Percentiles rank a stretch among this genome's conserved stretches.
phyloP scores from a whole-genome alignment of 2,113 vertebrate species.

The Phalacrocorax aristotelis region DNA sequence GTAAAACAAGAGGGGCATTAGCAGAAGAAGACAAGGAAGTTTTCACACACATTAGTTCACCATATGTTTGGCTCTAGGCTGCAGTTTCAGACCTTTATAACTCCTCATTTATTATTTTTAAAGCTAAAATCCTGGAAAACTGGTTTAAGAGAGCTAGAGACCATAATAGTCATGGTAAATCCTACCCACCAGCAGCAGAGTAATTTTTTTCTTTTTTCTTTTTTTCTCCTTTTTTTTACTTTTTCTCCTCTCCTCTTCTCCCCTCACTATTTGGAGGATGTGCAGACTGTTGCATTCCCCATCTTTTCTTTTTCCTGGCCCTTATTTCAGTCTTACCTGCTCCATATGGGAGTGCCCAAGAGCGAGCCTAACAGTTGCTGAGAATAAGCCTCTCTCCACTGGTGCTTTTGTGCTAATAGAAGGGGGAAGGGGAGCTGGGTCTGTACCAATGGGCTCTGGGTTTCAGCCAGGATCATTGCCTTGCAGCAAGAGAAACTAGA shows the following conservation, averaged over 20 bases:
- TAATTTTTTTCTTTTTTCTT: fast-evolving
- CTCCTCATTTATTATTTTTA: conserved; percentile 41
- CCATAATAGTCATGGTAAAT: background rate
- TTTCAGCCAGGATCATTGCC: conserved; percentile 9
- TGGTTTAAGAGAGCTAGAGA: background rate
- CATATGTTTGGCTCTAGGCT: conserved; percentile 33
- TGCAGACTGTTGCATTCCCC: background rate
- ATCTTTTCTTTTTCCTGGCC: background rate
- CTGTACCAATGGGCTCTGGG: background rate
- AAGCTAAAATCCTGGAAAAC: background rate
- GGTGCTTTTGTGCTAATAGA: background rate
- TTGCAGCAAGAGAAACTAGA: background rate
- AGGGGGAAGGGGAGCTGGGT: background rate
- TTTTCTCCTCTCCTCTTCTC: too few species aligned
- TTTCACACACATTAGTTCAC: conserved; percentile 25
- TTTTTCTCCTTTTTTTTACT: fast-evolving
- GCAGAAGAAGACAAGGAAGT: background rate
- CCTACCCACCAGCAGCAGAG: background rate
- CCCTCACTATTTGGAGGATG: background rate
- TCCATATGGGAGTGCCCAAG: background rate
- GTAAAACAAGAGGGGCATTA: background rate
- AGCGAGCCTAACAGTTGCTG: background rate
- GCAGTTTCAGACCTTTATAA: conserved; percentile 4
- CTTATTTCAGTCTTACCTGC: background rate
- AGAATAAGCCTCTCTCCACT: background rate